Percentiles rank a stretch among this genome's conserved stretches.
Conservation (phyloP, 2,113 vertebrate genomes). For the Cnemophilus loriae region DNA sequence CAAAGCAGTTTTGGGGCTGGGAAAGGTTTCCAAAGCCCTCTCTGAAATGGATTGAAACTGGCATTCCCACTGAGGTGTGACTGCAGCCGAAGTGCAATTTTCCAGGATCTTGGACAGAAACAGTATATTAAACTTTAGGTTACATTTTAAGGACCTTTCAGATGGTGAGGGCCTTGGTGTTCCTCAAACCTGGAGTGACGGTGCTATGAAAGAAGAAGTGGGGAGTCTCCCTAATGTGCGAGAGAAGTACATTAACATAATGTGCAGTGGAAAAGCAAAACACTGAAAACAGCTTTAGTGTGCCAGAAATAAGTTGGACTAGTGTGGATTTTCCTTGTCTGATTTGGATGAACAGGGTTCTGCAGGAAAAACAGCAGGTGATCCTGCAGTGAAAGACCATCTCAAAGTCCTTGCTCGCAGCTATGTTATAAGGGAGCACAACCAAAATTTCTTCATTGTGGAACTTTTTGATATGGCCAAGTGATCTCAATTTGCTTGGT, state of each 20-base stretch:
- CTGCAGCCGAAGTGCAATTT: background rate
- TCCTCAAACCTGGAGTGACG: background rate
- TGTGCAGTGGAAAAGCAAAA: background rate
- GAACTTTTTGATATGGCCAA: background rate
- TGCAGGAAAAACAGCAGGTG: background rate
- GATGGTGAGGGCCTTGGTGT: background rate
- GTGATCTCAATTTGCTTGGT: background rate
- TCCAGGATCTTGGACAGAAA: background rate
- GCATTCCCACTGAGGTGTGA: background rate
- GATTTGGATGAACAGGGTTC: background rate
- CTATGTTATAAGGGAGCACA: background rate
- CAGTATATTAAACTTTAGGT: background rate
- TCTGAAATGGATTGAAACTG: background rate
- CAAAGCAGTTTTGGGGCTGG: background rate
- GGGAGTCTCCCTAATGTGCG: background rate
- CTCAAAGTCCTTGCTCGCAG: background rate
- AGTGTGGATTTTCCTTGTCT: background rate
- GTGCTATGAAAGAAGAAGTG: background rate
- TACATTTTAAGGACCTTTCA: background rate
- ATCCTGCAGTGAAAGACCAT: background rate
- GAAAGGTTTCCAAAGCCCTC: background rate
- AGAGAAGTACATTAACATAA: background rate
- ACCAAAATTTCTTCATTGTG: background rate
- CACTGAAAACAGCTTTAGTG: background rate
- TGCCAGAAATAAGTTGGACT: background rate